Evolutionary conservation across 1,140 invertebrate genomes (phyloP), one percentile per base, ranked within the genome.

Genomic region (Drosophila navojoa): DNA sequence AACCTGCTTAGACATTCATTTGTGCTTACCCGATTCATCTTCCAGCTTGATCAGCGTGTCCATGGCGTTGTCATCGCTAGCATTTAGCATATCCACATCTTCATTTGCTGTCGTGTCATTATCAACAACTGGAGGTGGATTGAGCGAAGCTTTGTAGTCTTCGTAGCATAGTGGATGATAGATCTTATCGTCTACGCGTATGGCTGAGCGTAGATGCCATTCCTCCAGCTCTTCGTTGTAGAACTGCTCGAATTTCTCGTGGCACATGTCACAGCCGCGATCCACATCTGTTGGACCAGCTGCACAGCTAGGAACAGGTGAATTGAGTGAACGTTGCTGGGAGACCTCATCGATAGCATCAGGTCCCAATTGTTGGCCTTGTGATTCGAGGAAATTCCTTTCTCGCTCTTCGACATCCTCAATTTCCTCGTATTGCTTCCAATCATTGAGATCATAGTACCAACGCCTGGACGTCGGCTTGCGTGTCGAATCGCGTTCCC

Each of bases 161-260:
- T 98, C 96, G 79, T 97, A 96, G 92, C 98, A 99, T 22, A 97
- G 92, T 0, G 97, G 97, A 94, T 99, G 98, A 91, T 97, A 98
- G 82, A 96, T 95, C 79, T 95, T 95, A 1, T 94, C 95, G 40
- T 98, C 95, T 42, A 96, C 94, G 19, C 94, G 92, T 4, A 98
- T 93, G 0, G 98, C 97, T 87, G 97, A 96, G 62, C 95, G 94
- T 6, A 99, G 93, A 90, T 98, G 97, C 98, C 98, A 99, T 91
- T 98, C 98, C 92, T 99, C 98, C 58, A 96, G 95, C 82, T 99
- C 98, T 92, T 99, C 97, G 89, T 98, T 96, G 93, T 97, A 99
- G 93, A 98, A 98, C 90, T 97, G 95, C 64, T 98, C 96, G 92
- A 99, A 99, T 52, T 93, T 93, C 93, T 99, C 98, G 29, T 96